These are phyloP conservation scores for Nansenia antarctica DNA, from an alignment of 2,113 vertebrate species.

Conservation along the genomic window DNA sequence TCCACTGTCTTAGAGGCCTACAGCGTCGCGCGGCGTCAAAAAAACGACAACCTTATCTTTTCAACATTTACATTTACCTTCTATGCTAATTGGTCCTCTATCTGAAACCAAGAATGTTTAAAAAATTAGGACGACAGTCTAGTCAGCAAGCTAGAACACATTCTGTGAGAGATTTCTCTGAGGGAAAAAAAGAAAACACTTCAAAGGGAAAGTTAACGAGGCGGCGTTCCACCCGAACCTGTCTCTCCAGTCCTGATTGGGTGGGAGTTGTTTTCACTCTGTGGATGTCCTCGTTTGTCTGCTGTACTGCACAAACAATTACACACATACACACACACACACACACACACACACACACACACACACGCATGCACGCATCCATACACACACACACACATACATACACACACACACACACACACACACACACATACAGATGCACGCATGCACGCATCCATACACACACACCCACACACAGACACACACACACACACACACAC, in stretches of 20 bases:
- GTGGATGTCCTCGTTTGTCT: not conserved
- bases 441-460: no score
- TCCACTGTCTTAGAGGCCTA: not conserved
- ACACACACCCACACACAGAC: no score
- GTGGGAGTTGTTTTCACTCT: not conserved
- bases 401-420: no score
- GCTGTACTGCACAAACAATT: not conserved
- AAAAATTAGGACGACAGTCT: not conserved
- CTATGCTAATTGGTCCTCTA: constrained; percentile 12
- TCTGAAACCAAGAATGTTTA: constrained; percentile 5
- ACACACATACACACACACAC: not conserved
- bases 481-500: no score
- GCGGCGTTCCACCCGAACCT: not conserved
- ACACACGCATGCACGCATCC: not conserved
- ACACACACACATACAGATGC: no score
- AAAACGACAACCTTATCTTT: constrained; percentile 2
- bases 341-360: not conserved
- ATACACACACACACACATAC: not conserved
- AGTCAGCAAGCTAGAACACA: constrained; percentile 45
- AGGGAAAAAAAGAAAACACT: not conserved
- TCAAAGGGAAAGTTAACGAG: not conserved
- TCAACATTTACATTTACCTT: not conserved
- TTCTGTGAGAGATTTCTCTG: no score
- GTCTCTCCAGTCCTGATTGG: not conserved
- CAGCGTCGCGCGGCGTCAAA: not conserved